Evolutionary conservation across 2,113 vertebrate genomes (phyloP), one percentile per base, ranked within the genome.

Genomic region (Ctenodactylus gundi): DNA sequence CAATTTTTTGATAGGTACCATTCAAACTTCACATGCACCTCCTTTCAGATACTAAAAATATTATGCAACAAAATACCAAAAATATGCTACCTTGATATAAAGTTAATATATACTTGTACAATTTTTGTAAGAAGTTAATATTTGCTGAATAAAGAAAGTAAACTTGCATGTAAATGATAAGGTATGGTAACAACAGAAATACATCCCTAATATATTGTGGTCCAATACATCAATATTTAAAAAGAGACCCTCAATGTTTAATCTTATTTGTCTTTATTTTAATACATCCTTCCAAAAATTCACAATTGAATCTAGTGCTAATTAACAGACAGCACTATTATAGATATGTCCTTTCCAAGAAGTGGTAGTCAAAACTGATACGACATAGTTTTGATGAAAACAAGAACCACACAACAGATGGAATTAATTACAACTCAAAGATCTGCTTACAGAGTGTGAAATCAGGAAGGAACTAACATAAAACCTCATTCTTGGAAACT

Each of bases 41-140:
- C 53, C 58, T 78, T 94, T 87, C 51, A 85, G 64, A 91, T 67
- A 78, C 41, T 84, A 25, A 60, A 94, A 90, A 82, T 46, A 87
- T 51, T n/a, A 60, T 0, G 85, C 18, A 57, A 70, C 57, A 58
- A 84, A 65, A 41, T 23, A 94, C 18, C 49, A 77, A 85, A 11
- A 65, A 89, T 23, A 75, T 53, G 20, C 21, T 80, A 86, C 25
- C n/a, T n/a, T n/a, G n/a, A 34, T 29, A 62, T 27, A 75, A 68
- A 94, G 70, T 7, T n/a, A n/a, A n/a, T n/a, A n/a, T n/a, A n/a
- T n/a, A n/a, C n/a, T n/a, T n/a, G n/a, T n/a, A n/a, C n/a, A n/a
- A n/a, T n/a, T n/a, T n/a, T n/a, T n/a, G n/a, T n/a, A n/a, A n/a
- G n/a, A n/a, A n/a, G n/a, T n/a, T n/a, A 31, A 51, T 82, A 85